These are phyloP conservation scores for Amyelois transitella DNA, from an alignment of 1,140 invertebrate genomes.

Conservation along the genomic window DNA sequence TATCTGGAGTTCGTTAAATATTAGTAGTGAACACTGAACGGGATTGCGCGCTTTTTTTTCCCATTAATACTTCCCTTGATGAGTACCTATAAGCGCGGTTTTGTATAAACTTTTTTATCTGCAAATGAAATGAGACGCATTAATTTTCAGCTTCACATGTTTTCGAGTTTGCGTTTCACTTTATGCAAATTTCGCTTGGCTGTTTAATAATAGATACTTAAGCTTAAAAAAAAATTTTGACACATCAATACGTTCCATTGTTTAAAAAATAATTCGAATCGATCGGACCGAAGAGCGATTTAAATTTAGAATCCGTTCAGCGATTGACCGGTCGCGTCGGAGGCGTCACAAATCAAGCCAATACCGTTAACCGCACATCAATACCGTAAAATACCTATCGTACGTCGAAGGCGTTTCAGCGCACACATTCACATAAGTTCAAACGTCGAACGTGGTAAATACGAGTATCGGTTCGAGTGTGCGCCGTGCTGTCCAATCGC, in stretches of 20 bases:
- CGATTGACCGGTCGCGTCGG: background rate
- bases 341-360: slow-evolving; percentile 13
- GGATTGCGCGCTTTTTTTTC: slow-evolving; percentile 47
- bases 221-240: slow-evolving; percentile 2
- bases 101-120: slow-evolving; percentile 34
- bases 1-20: slow-evolving; percentile 63
- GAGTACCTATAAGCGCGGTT: slow-evolving; percentile 19
- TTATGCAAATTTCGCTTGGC: background rate
- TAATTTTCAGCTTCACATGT: slow-evolving; percentile 15
- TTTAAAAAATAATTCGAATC: background rate
- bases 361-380: slow-evolving; percentile 7
- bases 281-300: background rate
- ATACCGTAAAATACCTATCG: slow-evolving; percentile 46
- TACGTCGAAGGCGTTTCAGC: slow-evolving; percentile 36
- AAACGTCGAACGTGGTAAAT: slow-evolving; percentile 48
- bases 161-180: slow-evolving; percentile 7
- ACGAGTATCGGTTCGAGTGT: slow-evolving; percentile 49
- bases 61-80: slow-evolving; percentile 39
- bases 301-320: background rate
- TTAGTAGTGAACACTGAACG: slow-evolving; percentile 41
- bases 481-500: slow-evolving; percentile 55
- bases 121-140: slow-evolving; percentile 33
- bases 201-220: background rate
- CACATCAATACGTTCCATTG: background rate
- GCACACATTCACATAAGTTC: slow-evolving; percentile 26